phyloP scores from a whole-genome alignment of 1,140 invertebrate species.

The Drosophila jambulina region DNA sequence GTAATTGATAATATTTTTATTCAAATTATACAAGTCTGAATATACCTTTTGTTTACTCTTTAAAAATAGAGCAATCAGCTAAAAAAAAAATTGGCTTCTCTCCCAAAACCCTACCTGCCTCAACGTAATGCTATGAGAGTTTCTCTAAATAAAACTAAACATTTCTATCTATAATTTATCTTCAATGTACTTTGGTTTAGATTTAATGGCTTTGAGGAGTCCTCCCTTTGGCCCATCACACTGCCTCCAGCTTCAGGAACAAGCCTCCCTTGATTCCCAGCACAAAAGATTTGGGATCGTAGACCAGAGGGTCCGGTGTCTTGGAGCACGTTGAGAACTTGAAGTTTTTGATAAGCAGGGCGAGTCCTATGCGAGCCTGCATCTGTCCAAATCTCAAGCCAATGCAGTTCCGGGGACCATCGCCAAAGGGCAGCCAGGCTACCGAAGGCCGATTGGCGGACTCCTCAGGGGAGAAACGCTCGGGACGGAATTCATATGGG shows the following conservation, averaged over 20 bases:
- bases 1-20: constrained; percentile 5
- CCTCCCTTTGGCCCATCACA: neutral
- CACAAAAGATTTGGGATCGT: constrained; percentile 36
- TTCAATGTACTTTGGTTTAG: constrained; percentile 2
- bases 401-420: constrained; percentile 86
- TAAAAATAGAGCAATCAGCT: neutral
- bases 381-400: constrained; percentile 85
- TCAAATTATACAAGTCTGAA: too few species aligned
- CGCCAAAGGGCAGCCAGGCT: constrained; percentile 88
- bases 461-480: constrained; percentile 86
- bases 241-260: constrained; percentile 44
- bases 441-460: constrained; percentile 82
- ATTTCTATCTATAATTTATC: neutral
- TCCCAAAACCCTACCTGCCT: neutral
- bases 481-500: constrained; percentile 87
- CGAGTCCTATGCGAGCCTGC: constrained; percentile 84
- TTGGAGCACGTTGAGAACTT: constrained; percentile 65
- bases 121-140: neutral
- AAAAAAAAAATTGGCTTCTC: neutral
- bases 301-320: constrained; percentile 51
- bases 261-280: constrained; percentile 37
- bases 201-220: neutral
- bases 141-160: neutral
- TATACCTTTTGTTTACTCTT: neutral
- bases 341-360: constrained; percentile 80